Percentiles rank a stretch among this genome's conserved stretches.
Conservation (phyloP, 2,113 vertebrate species). For the Probosciger aterrimus region DNA sequence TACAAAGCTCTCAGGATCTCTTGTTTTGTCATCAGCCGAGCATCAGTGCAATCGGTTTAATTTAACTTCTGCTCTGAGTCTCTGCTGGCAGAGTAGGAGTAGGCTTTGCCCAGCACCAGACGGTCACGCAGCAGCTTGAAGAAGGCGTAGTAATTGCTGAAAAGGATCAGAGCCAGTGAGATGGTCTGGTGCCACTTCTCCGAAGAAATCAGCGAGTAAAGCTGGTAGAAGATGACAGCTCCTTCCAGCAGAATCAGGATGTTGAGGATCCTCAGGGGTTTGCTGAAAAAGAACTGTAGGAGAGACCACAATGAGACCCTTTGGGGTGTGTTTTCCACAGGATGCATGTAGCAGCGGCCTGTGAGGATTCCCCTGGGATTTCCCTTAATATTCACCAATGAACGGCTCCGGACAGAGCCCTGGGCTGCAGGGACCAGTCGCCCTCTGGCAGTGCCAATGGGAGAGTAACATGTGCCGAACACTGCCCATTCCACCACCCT, state of each 20-base stretch:
- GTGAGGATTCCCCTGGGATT: not conserved
- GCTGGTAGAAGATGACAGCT: slow-evolving; percentile 95
- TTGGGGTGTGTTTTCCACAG: rapidly evolving
- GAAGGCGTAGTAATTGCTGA: slow-evolving; percentile 99
- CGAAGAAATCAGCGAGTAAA: slow-evolving; percentile 92
- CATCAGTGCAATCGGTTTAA: slow-evolving; percentile 66
- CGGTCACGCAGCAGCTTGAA: slow-evolving; percentile 97
- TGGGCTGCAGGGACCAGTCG: not conserved
- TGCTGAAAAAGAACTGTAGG: slow-evolving; percentile 97
- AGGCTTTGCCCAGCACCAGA: slow-evolving; percentile 94
- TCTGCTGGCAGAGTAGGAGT: slow-evolving; percentile 84
- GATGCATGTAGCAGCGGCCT: rapidly evolving
- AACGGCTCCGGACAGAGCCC: not conserved
- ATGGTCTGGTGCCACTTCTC: slow-evolving; percentile 99
- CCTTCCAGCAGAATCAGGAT: slow-evolving; percentile 95
- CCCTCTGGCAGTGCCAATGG: not conserved
- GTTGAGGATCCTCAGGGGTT: slow-evolving; percentile 95
- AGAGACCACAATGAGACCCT: not conserved
- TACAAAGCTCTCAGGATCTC: slow-evolving; percentile 84
- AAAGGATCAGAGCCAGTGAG: slow-evolving; percentile 95
- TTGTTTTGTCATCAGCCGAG: slow-evolving; percentile 5
- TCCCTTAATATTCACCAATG: rapidly evolving
- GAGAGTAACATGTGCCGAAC: not conserved
- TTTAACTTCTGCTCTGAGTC: slow-evolving; percentile 90
- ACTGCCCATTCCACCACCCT: not conserved